Conservation (phyloP, 2,797 vertebrate species). For the Gadopsis marmoratus region DNA sequence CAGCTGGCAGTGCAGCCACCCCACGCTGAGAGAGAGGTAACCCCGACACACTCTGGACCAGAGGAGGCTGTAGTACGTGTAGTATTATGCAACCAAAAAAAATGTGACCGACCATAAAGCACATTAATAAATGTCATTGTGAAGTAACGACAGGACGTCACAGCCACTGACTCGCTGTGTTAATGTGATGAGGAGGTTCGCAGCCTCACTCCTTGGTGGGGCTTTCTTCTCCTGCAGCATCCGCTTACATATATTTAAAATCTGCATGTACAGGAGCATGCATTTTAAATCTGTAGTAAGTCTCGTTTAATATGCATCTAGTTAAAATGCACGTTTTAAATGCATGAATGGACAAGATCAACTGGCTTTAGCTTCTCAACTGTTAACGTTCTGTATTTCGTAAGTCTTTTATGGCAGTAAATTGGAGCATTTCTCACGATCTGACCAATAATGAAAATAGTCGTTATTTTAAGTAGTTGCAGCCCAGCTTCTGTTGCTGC, state of each 20-base stretch:
- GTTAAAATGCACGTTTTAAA: not conserved
- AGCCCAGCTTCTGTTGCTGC: not conserved
- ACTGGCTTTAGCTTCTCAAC: not conserved
- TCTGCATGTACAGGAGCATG: not conserved
- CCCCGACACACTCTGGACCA: no score
- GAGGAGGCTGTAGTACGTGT: not conserved
- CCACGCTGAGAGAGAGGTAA: slow-evolving; percentile 95
- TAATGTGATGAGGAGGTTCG: not conserved
- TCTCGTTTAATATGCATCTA: no score
- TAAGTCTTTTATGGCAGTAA: not conserved
- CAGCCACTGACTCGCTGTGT: not conserved
- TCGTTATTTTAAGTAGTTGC: not conserved
- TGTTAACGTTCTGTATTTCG: not conserved
- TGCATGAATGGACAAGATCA: not conserved
- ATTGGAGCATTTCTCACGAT: not conserved
- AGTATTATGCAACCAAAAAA: no score
- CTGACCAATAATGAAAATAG: not conserved
- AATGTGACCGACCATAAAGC: not conserved
- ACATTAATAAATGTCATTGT: not conserved
- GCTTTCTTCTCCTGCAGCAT: not conserved
- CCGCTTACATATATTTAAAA: not conserved
- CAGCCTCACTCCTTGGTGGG: not conserved
- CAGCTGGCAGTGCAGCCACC: slow-evolving; percentile 93
- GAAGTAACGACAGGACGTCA: not conserved
- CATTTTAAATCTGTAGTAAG: not conserved